phyloP scores from a whole-genome alignment of 1,140 invertebrate species.

The Zaprionus ornatus region DNA sequence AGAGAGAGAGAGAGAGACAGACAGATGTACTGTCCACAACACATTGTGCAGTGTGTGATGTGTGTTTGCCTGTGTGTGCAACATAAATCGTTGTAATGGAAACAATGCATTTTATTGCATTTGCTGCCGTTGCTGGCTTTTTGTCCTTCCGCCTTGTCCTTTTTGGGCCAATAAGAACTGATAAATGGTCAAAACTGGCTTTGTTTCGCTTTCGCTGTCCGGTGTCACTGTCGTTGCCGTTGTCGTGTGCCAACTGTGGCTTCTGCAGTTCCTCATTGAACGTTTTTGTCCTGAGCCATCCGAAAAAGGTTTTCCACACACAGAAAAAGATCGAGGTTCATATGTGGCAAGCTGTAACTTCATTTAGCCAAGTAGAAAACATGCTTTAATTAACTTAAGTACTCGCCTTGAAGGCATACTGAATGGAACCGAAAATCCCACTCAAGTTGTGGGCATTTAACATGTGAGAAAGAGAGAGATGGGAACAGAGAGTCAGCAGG shows the following conservation, averaged over 20 bases:
- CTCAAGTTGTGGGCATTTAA: neutral
- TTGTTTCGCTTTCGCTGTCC: conserved; percentile 54
- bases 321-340: too few species aligned
- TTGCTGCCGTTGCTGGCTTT: neutral
- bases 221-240: neutral
- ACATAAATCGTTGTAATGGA: conserved; percentile 4
- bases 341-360: conserved; percentile 45
- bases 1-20: neutral
- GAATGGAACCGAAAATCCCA: conserved; percentile 7
- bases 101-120: conserved; percentile 4
- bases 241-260: conserved; percentile 39
- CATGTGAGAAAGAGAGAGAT: neutral
- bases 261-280: neutral
- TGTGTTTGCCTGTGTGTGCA: neutral
- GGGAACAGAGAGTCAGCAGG: too few species aligned
- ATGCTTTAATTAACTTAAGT: conserved; percentile 78
- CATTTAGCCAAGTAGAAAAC: conserved; percentile 53
- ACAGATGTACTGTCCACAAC: neutral
- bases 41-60: neutral
- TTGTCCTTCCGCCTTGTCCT: neutral
- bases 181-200: conserved; percentile 76
- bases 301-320: conserved; percentile 4
- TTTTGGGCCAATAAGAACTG: conserved; percentile 32
- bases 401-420: conserved; percentile 6
- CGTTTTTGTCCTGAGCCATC: conserved; percentile 59